Evolutionary conservation across 2,797 vertebrate species (phyloP), one percentile per base, ranked within the genome.

Genomic region (Tiaroga cobitis): DNA sequence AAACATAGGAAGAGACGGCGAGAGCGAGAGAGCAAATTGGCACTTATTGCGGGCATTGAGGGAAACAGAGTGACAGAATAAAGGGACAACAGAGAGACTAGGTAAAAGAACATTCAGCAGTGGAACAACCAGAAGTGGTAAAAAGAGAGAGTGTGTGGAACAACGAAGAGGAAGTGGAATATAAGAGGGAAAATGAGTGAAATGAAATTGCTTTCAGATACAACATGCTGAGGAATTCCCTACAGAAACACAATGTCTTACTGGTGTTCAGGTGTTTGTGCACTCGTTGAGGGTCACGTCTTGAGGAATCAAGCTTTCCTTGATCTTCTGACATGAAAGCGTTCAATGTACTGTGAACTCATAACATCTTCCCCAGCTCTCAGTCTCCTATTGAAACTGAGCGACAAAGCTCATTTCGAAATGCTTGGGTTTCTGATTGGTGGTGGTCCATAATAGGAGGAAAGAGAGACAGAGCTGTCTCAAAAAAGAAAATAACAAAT

Each of bases 1-100:
- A 65, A 84, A 75, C 32, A 2, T 73, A 65, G 67, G 59, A 80
- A 80, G 73, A 63, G 51, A 43, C 8, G 0, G 41, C 1, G 43
- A 74, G 32, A 73, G 81, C 16, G 8, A 41, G 65, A 69, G 51
- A 74, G 67, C 74, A 82, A 82, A 82, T 70, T 82, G 80, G 63
- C 70, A 86, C 72, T 69, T 86, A 82, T 65, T 51, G 83, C 8
- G 5, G 68, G 41, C n/a, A 63, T 21, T 86, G 54, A 34, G 85
- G 49, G 56, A 85, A 68, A 68, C 69, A 81, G 56, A 61, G 26
- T 76, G 80, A 82, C 80, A 70, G 80, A 86, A 68, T 86, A 65
- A 78, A 86, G 69, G 63, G 67, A 56, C 68, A n/a, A 43, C 41
- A 46, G 34, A 51, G 26, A 72, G 49, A 68, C 72, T 18, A 46